Conservation (phyloP, 2,797 vertebrate genomes). For the Cirrhinus molitorella region DNA sequence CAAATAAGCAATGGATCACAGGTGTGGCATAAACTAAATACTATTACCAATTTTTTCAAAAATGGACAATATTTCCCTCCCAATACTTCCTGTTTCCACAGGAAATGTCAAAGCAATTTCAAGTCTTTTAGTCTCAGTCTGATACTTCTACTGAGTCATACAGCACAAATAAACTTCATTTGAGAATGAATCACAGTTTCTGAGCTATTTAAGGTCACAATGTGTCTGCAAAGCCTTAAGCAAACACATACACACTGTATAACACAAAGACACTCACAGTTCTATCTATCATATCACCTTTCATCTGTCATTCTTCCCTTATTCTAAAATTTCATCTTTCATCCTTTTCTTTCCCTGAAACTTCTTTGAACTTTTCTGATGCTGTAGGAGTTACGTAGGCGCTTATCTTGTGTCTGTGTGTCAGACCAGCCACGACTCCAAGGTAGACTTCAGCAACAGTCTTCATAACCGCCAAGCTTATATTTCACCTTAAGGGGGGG, state of each 20-base stretch:
- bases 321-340: background rate
- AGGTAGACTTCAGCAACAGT: no score
- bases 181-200: slow-evolving; percentile 15
- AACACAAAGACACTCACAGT: background rate
- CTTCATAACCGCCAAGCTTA: background rate
- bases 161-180: slow-evolving; percentile 7
- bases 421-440: background rate
- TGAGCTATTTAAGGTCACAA: slow-evolving; percentile 32
- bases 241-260: background rate
- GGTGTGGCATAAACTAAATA: no score
- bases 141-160: slow-evolving; percentile 13
- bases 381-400: background rate
- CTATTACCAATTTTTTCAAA: no score
- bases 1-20: no score
- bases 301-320: background rate
- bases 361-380: slow-evolving; percentile 25
- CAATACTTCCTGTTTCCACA: slow-evolving; percentile 15
- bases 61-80: background rate
- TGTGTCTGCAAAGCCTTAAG: slow-evolving; percentile 9
- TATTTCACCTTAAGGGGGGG: slow-evolving; percentile 13
- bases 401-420: background rate
- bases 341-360: slow-evolving; percentile 8
- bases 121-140: slow-evolving; percentile 26
- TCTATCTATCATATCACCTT: background rate
- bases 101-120: slow-evolving; percentile 22